A percentile compares a stretch with the other conserved stretches of the same genome.
Evolutionary conservation across 2,888 invertebrate genomes (phyloP).

Genomic region (Hemaris fuciformis): DNA sequence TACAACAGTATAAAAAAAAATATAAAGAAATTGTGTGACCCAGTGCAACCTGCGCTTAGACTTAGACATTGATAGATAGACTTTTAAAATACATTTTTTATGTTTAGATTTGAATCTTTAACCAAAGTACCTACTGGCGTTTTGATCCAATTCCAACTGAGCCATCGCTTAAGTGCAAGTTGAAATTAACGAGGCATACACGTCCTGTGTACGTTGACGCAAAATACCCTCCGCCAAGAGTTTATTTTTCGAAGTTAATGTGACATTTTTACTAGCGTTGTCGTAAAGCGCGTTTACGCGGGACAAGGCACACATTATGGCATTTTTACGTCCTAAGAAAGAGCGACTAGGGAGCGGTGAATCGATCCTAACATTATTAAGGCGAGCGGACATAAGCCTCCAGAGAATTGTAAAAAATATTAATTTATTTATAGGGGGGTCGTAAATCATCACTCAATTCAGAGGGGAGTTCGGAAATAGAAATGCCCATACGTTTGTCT

Average conservation of each 20-base stretch:
- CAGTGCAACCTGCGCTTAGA: too few species aligned
- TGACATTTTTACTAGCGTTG: conserved; percentile 26
- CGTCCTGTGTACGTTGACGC: background rate
- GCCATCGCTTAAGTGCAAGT: too few species aligned
- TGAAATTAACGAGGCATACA: background rate
- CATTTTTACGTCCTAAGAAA: conserved; percentile 26
- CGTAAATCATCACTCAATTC: conserved; percentile 6
- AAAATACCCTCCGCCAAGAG: conserved; percentile 20
- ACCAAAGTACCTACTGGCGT: too few species aligned
- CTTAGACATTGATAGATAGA: too few species aligned
- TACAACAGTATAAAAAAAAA: too few species aligned
- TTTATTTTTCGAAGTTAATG: conserved; percentile 20
- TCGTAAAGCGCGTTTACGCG: conserved; percentile 24
- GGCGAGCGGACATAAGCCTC: conserved; percentile 1
- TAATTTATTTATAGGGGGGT: background rate
- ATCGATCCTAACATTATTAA: conserved; percentile 3
- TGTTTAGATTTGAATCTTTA: too few species aligned
- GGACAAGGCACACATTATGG: conserved; percentile 16
- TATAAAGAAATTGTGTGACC: too few species aligned
- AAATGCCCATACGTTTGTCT: conserved; percentile 10
- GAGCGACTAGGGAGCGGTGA: background rate
- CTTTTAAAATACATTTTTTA: too few species aligned
- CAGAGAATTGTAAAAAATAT: conserved; percentile 2
- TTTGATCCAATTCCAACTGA: too few species aligned
- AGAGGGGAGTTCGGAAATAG: conserved; percentile 7